Evolutionary conservation across 1,140 invertebrate genomes (phyloP), one percentile per base, ranked within the genome.

Genomic region (Proales similis): DNA sequence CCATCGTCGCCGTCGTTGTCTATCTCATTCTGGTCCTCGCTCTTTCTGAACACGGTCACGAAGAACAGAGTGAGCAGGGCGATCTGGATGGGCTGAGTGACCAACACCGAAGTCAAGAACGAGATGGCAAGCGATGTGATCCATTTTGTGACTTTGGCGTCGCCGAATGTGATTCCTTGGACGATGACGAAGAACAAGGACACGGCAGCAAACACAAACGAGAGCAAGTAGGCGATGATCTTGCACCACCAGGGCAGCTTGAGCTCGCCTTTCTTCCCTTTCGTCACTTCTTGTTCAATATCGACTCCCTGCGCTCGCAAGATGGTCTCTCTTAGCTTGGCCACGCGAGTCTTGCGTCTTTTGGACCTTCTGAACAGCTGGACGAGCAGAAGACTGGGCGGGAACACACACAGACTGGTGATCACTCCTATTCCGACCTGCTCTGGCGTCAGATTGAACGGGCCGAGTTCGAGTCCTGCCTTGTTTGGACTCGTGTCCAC

Each of bases 31-130:
- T 73, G 73, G 20, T 62, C 57, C 45, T 62, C 39, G 2, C 29
- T 22, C 17, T 62, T 62, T 7, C 43, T 29, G 17, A 42, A 62
- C 20, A 62, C 48, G n/a, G 48, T 36, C 14, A 47, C 38, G 6
- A 62, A 27, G 11, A 62, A 20, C 7, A 62, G 6, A 30, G 57
- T 32, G 5, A 36, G 33, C 11, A 47, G 39, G 14, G 80, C 71
- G 26, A 62, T 78, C 73, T 81, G 81, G 22, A 81, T 72, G 4
- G 80, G 80, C 66, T 82, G 79, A 24, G 79, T 81, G 22, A 82
- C 65, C 48, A 82, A 73, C 9, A 81, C 69, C 0, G 79, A 80
- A 45, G 74, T 72, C 63, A 81, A 75, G 70, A 81, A 80, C 2
- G 79, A 80, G 2, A 80, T 70, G 42, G 81, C 51, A 63, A 81